These are phyloP conservation scores for Colistium nudipinnis DNA, from an alignment of 2,113 vertebrate genomes.

Conservation along the genomic window DNA sequence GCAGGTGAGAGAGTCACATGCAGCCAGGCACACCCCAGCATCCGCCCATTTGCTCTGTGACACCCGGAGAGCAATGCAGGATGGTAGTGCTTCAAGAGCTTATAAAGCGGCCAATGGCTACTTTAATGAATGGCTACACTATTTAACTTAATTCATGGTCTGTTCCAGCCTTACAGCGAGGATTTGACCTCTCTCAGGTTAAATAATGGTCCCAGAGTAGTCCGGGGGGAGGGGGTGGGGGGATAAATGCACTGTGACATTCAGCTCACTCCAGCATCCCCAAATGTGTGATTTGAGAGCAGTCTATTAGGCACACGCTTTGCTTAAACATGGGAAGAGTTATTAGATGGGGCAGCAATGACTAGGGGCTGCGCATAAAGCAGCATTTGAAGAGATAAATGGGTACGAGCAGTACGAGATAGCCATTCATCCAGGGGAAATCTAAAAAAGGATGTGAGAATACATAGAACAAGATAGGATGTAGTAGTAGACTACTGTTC, in stretches of 20 bases:
- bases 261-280: slow-evolving; percentile 69
- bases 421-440: slow-evolving; percentile 61
- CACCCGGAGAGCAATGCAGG: slow-evolving; percentile 58
- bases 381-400: slow-evolving; percentile 49
- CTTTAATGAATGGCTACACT: slow-evolving; percentile 65
- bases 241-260: slow-evolving; percentile 79
- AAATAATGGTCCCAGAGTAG: slow-evolving; percentile 71
- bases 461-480: slow-evolving; percentile 10
- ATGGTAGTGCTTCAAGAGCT: slow-evolving; percentile 39
- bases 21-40: slow-evolving; percentile 33
- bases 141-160: slow-evolving; percentile 69
- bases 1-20: slow-evolving; percentile 62
- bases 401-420: slow-evolving; percentile 24
- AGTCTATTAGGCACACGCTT: slow-evolving; percentile 70
- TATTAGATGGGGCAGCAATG: slow-evolving; percentile 71
- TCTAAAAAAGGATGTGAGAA: slow-evolving; percentile 22
- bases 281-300: slow-evolving; percentile 75
- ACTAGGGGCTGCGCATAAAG: slow-evolving; percentile 50
- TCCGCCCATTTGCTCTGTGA: slow-evolving; percentile 61
- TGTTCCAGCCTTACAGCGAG: slow-evolving; percentile 60
- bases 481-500: no score
- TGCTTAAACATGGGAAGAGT: slow-evolving; percentile 77
- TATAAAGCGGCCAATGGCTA: slow-evolving; percentile 58
- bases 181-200: slow-evolving; percentile 78
- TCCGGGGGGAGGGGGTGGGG: slow-evolving; percentile 59